phyloP scores from a whole-genome alignment of 35 echinoderm and acorn worm species.

The Ptychodera flava region DNA sequence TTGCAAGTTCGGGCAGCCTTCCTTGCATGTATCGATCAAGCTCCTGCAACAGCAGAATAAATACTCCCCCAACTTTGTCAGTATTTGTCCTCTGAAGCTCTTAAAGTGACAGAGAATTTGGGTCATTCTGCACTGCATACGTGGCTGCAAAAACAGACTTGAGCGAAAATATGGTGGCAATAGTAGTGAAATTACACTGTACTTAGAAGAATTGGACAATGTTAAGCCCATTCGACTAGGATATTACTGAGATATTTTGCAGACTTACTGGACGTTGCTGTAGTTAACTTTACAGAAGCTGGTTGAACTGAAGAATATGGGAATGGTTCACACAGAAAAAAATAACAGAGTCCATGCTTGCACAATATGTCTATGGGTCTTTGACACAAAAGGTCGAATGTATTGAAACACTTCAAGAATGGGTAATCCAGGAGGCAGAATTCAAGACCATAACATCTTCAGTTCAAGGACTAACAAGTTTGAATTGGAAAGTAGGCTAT shows the following conservation, averaged over 20 bases:
- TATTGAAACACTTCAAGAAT: no score
- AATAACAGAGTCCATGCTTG: conserved; percentile 11
- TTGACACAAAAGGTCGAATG: no score
- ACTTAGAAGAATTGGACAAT: no score
- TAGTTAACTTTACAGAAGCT: conserved; percentile 25
- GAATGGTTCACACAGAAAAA: neutral
- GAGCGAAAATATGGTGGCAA: conserved; percentile 21
- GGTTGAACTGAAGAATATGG: conserved; percentile 2
- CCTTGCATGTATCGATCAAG: conserved; percentile 21
- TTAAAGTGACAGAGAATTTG: conserved; percentile 15
- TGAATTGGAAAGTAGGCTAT: no score
- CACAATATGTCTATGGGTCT: no score
- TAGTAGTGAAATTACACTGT: neutral
- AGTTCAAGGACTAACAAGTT: no score
- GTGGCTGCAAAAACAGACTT: conserved; percentile 21
- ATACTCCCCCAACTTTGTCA: conserved; percentile 22
- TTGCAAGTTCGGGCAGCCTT: no score
- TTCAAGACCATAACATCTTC: no score
- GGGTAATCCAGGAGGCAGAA: no score
- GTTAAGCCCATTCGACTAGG: conserved; percentile 12
- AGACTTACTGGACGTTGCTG: no score
- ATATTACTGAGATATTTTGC: conserved; percentile 6
- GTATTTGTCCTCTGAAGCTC: conserved; percentile 13
- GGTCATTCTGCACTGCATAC: conserved; percentile 17
- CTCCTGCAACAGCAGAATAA: conserved; percentile 21